Percentiles rank a stretch among this genome's conserved stretches.
Conservation (phyloP, 2,888 invertebrate genomes). For the Mellilla xanthometata region DNA sequence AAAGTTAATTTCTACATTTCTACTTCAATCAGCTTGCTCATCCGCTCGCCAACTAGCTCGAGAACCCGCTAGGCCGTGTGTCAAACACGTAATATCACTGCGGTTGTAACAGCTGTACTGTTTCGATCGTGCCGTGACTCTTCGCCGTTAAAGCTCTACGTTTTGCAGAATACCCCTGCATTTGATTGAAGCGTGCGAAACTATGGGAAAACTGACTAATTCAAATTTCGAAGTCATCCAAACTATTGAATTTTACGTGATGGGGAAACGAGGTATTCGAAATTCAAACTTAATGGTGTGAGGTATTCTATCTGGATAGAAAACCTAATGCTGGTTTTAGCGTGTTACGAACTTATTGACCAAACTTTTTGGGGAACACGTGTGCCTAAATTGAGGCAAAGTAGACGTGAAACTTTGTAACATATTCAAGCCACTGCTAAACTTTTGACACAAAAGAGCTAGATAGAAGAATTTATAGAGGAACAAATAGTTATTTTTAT, state of each 20-base stretch:
- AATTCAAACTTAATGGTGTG: not conserved
- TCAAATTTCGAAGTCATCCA: not conserved
- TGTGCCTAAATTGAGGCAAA: not conserved
- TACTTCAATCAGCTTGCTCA: not conserved
- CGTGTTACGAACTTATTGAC: not conserved
- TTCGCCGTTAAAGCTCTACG: conserved; percentile 39
- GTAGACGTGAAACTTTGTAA: not conserved
- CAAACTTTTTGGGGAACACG: not conserved
- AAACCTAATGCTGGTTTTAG: conserved; percentile 8
- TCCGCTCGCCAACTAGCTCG: not conserved
- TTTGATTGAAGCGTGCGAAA: conserved; percentile 19
- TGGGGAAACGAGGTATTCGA: too few relatives aligned
- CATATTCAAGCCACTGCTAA: not conserved
- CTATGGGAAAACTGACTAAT: conserved; percentile 4
- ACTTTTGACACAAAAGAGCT: too few relatives aligned
- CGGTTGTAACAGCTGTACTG: conserved; percentile 49
- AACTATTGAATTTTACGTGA: too few relatives aligned
- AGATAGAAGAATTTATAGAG: too few relatives aligned
- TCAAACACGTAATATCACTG: conserved; percentile 40
- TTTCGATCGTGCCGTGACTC: conserved; percentile 46
- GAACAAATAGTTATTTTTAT: too few relatives aligned
- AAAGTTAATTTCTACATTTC: too few relatives aligned
- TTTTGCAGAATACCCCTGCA: conserved; percentile 16
- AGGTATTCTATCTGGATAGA: not conserved
- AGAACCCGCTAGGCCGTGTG: conserved; percentile 24